These are phyloP conservation scores for Melinaea marsaeus DNA, from an alignment of 2,888 invertebrate species.

Conservation along the genomic window DNA sequence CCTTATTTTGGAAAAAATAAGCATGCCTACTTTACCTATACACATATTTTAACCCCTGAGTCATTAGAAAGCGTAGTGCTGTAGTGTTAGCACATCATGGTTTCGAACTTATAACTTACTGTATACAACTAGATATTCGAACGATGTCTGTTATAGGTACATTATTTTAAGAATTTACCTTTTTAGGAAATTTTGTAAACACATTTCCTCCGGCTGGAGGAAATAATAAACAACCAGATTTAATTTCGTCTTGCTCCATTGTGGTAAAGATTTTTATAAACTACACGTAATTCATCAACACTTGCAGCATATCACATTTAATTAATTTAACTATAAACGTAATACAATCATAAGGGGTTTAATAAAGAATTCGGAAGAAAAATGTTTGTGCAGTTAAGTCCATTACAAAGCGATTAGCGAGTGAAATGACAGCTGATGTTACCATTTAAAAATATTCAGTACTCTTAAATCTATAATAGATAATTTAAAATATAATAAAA, in stretches of 20 bases:
- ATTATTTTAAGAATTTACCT: constrained; percentile 63
- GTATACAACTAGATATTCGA: neutral
- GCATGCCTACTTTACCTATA: constrained; percentile 17
- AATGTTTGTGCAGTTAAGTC: constrained; percentile 23
- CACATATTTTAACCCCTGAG: constrained; percentile 32
- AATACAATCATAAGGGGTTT: neutral
- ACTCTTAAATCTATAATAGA: neutral
- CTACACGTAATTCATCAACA: neutral
- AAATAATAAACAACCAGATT: constrained; percentile 86
- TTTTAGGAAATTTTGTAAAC: constrained; percentile 86
- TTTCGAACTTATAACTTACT: constrained; percentile 4
- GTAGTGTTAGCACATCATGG: constrained; percentile 17
- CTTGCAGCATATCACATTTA: neutral
- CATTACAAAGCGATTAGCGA: constrained; percentile 20
- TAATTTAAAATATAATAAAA: neutral
- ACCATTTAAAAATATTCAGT: constrained; percentile 1
- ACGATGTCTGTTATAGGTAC: neutral
- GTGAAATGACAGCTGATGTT: constrained; percentile 16
- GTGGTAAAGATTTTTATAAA: constrained; percentile 15
- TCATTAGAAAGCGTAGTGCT: constrained; percentile 36
- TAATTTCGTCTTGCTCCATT: constrained; percentile 86
- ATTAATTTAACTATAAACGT: neutral
- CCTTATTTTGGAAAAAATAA: constrained; percentile 3
- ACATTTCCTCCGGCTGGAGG: constrained; percentile 82
- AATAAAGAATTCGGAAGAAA: constrained; percentile 13